phyloP scores from a whole-genome alignment of 2,888 invertebrate genomes.

The Strigamia crassipes region DNA sequence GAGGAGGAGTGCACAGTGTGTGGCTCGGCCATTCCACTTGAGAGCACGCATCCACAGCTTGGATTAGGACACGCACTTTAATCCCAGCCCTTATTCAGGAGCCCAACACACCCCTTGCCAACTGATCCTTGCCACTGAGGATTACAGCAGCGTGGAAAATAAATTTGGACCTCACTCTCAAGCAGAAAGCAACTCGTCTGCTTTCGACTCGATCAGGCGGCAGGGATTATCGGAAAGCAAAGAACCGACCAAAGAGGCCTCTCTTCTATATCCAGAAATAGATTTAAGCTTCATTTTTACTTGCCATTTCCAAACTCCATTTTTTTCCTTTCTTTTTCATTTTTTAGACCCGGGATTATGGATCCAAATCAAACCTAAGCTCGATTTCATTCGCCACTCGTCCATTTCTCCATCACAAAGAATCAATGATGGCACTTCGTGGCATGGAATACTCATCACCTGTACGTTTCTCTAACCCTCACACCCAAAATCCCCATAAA shows the following conservation, averaged over 20 bases:
- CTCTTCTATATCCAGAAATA: constrained; percentile 47
- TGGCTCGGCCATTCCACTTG: constrained; percentile 43
- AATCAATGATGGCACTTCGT: constrained; percentile 45
- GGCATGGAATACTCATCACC: constrained; percentile 43
- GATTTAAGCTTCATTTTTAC: constrained; percentile 50
- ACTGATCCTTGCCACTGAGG: constrained; percentile 44
- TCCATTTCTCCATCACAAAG: constrained; percentile 47
- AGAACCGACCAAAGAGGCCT: constrained; percentile 7
- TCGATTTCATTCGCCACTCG: constrained; percentile 48
- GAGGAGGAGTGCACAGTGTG: constrained; percentile 8
- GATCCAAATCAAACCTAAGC: constrained; percentile 46
- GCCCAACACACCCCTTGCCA: constrained; percentile 6
- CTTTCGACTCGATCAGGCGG: constrained; percentile 28
- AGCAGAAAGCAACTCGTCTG: constrained; percentile 43
- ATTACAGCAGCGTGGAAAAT: constrained; percentile 45
- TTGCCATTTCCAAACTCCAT: constrained; percentile 29
- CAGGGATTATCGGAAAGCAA: constrained; percentile 43
- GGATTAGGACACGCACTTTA: constrained; percentile 44
- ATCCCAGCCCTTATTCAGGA: constrained; percentile 45
- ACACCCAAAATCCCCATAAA: not conserved
- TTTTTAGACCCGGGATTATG: constrained; percentile 44
- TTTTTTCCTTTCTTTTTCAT: not conserved
- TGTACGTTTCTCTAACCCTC: constrained; percentile 15
- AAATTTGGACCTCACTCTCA: constrained; percentile 43
- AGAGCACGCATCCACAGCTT: constrained; percentile 43